phyloP scores from a whole-genome alignment of 2,113 vertebrate species.

The Mastomys coucha region DNA sequence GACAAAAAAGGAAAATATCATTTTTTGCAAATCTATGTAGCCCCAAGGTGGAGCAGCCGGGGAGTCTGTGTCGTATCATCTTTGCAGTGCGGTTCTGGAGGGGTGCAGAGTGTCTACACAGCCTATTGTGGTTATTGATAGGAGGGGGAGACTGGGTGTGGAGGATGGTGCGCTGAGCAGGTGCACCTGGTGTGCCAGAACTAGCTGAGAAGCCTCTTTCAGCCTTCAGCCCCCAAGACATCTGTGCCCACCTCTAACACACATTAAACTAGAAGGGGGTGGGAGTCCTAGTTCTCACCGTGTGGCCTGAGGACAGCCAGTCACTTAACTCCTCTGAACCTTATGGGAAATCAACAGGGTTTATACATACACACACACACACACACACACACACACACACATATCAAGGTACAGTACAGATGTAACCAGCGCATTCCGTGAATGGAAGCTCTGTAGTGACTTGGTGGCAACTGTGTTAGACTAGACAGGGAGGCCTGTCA shows the following conservation, averaged over 20 bases:
- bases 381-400: neutral
- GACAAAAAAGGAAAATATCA: neutral
- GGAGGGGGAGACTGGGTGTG: neutral
- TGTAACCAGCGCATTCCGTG: accelerated
- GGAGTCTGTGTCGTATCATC: neutral
- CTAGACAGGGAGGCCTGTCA: neutral
- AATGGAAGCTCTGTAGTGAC: neutral
- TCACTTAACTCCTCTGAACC: neutral
- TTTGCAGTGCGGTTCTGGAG: neutral
- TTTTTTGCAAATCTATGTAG: neutral
- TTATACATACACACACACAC: neutral
- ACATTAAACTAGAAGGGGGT: neutral
- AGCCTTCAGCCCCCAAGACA: neutral
- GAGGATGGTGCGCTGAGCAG: neutral
- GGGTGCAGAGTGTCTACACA: neutral
- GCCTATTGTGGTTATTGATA: neutral
- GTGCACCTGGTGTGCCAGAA: neutral
- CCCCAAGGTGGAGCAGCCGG: accelerated
- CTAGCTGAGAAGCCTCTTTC: neutral
- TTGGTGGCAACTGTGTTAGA: neutral
- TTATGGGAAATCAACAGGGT: neutral
- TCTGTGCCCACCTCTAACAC: neutral
- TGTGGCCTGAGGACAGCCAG: neutral
- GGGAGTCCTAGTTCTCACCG: neutral
- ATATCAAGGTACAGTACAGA: neutral